A percentile compares a stretch with the other conserved stretches of the same genome.
Conservation (phyloP, 2,797 vertebrate species). For the Chelonia mydas region DNA sequence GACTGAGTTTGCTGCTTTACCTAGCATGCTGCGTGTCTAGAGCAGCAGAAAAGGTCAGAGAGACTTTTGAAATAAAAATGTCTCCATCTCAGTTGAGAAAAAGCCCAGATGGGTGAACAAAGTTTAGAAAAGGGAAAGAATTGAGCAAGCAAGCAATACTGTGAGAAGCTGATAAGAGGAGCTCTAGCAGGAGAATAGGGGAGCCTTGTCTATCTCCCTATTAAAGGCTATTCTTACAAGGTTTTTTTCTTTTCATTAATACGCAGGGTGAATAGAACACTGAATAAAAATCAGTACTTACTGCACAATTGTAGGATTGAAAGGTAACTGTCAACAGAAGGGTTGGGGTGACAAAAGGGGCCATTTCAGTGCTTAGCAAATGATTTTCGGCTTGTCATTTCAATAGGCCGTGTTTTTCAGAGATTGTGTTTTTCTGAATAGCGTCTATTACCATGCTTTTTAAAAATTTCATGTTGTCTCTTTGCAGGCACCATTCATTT, state of each 20-base stretch:
- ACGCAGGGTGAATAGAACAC: slow-evolving; percentile 86
- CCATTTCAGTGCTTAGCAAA: slow-evolving; percentile 84
- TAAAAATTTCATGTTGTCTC: slow-evolving; percentile 75
- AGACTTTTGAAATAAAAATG: slow-evolving; percentile 64
- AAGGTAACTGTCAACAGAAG: slow-evolving; percentile 91
- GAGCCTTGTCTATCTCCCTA: slow-evolving; percentile 87
- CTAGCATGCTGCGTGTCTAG: not conserved
- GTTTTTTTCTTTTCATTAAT: slow-evolving; percentile 86
- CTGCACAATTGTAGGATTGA: slow-evolving; percentile 89
- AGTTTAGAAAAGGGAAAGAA: slow-evolving; percentile 70
- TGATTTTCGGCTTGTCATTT: slow-evolving; percentile 87
- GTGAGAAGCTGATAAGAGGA: slow-evolving; percentile 88
- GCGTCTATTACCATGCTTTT: slow-evolving; percentile 81
- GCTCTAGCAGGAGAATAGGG: slow-evolving; percentile 80
- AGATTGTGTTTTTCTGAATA: slow-evolving; percentile 86
- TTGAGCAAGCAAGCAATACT: slow-evolving; percentile 80
- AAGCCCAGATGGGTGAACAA: slow-evolving; percentile 59
- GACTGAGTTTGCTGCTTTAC: not conserved
- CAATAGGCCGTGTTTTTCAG: slow-evolving; percentile 87
- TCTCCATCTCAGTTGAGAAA: slow-evolving; percentile 68
- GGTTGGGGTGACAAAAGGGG: slow-evolving; percentile 84
- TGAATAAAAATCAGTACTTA: slow-evolving; percentile 90
- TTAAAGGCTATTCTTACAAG: slow-evolving; percentile 89
- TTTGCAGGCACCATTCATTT: slow-evolving; percentile 75
- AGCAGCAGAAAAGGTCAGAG: slow-evolving; percentile 59